Conservation (phyloP, 2,888 invertebrate species). For the Pristionchus entomophagus region DNA sequence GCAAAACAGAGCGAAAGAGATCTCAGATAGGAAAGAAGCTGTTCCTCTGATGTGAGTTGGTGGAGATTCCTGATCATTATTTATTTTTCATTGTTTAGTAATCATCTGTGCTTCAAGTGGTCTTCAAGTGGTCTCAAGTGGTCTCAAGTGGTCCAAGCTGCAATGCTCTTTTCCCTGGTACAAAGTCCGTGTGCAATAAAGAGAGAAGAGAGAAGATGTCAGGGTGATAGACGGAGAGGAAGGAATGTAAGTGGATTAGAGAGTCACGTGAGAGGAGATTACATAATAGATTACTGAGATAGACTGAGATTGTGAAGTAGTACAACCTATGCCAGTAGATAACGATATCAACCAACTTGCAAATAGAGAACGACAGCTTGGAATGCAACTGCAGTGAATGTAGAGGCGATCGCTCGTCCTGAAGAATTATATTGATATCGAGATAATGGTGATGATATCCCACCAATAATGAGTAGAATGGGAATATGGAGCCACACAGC, state of each 20-base stretch:
- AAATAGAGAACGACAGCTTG: constrained; percentile 25
- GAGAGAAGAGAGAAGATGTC: too few relatives aligned
- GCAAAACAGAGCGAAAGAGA: constrained; percentile 57
- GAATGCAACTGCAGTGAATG: constrained; percentile 65
- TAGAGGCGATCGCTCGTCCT: constrained; percentile 60
- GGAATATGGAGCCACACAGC: constrained; percentile 58
- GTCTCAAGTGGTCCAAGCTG: too few relatives aligned
- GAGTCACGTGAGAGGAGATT: neutral
- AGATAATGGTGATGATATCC: neutral
- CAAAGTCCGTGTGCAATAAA: constrained; percentile 37
- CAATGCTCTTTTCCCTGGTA: neutral
- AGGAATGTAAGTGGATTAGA: constrained; percentile 23
- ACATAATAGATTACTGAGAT: too few relatives aligned
- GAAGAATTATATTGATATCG: neutral
- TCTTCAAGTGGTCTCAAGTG: too few relatives aligned
- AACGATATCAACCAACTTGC: neutral
- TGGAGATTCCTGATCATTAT: constrained; percentile 63
- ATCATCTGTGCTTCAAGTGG: neutral
- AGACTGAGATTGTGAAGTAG: too few relatives aligned
- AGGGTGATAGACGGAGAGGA: neutral
- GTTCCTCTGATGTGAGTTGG: constrained; percentile 66
- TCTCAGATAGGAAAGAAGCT: constrained; percentile 65
- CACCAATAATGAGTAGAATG: constrained; percentile 60
- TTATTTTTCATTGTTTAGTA: neutral
- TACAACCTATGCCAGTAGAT: neutral